phyloP scores from a whole-genome alignment of 2,797 vertebrate species.

The Sebastes umbrosus region DNA sequence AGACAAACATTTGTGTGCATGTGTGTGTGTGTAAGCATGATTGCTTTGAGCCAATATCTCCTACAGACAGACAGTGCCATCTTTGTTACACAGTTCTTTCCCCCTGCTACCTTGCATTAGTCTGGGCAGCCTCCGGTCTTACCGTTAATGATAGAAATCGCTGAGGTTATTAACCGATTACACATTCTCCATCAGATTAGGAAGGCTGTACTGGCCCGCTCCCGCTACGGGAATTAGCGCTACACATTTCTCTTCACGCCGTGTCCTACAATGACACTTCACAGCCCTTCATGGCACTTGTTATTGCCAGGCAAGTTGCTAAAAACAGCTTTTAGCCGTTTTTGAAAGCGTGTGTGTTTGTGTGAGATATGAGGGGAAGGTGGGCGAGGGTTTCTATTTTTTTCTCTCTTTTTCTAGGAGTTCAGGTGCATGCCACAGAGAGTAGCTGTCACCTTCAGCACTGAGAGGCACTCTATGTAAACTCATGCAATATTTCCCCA shows the following conservation, averaged over 20 bases:
- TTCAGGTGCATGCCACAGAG: constrained; percentile 35
- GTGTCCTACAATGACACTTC: constrained; percentile 55
- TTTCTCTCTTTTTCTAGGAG: constrained; percentile 19
- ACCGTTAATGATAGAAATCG: constrained; percentile 76
- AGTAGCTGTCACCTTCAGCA: constrained; percentile 15
- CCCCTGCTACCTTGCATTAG: constrained; percentile 47
- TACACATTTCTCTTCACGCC: constrained; percentile 38
- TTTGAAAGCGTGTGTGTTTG: constrained; percentile 42
- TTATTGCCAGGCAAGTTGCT: constrained; percentile 62
- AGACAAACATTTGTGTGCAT: constrained; percentile 49
- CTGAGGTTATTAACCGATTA: constrained; percentile 84
- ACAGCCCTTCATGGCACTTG: constrained; percentile 36
- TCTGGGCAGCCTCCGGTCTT: constrained; percentile 47
- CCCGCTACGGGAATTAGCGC: constrained; percentile 54
- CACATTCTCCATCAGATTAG: constrained; percentile 87
- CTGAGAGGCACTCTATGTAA: constrained; percentile 6
- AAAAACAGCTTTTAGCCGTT: constrained; percentile 62
- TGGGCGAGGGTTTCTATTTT: constrained; percentile 29
- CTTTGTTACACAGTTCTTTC: constrained; percentile 60
- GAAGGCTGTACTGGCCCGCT: constrained; percentile 56
- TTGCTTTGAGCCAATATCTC: constrained; percentile 47
- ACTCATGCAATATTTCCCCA: neutral
- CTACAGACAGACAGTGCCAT: constrained; percentile 65
- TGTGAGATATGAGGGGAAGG: constrained; percentile 44
- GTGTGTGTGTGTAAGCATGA: constrained; percentile 18